Percentiles rank a stretch among this genome's conserved stretches.
phyloP scores from a whole-genome alignment of 1,140 invertebrate species.

The Laupala kohalensis region DNA sequence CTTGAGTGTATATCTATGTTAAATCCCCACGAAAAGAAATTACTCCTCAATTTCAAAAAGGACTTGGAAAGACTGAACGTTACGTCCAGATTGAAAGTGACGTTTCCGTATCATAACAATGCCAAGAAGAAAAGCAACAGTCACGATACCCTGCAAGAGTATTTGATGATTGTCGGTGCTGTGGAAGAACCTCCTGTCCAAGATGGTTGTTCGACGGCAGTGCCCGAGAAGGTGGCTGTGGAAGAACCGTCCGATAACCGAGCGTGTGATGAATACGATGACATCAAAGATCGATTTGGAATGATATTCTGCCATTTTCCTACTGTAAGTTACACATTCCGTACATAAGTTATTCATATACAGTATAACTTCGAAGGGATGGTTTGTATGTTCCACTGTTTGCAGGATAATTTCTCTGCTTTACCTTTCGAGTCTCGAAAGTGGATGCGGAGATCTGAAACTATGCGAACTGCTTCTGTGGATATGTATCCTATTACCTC shows the following conservation, averaged over 20 bases:
- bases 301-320: slow-evolving; percentile 26
- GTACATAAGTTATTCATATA: no score
- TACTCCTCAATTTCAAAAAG: background rate
- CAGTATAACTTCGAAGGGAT: no score
- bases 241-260: background rate
- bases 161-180: background rate
- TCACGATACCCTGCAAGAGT: background rate
- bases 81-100: background rate
- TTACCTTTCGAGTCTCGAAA: background rate
- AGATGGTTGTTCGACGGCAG: no score
- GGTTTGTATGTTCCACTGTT: slow-evolving; percentile 7
- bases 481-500: slow-evolving; percentile 7
- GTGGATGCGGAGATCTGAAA: slow-evolving; percentile 10
- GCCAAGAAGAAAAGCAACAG: background rate
- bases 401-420: background rate
- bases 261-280: slow-evolving; percentile 21
- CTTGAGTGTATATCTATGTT: background rate
- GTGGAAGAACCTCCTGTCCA: no score
- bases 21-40: background rate
- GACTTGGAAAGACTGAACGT: background rate
- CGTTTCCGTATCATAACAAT: background rate
- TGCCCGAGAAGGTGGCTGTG: background rate
- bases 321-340: slow-evolving; percentile 17
- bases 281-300: slow-evolving; percentile 28
- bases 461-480: background rate